Evolutionary conservation across 2,888 invertebrate genomes (phyloP), one percentile per base, ranked within the genome.

Genomic region (Watsonalla binaria): DNA sequence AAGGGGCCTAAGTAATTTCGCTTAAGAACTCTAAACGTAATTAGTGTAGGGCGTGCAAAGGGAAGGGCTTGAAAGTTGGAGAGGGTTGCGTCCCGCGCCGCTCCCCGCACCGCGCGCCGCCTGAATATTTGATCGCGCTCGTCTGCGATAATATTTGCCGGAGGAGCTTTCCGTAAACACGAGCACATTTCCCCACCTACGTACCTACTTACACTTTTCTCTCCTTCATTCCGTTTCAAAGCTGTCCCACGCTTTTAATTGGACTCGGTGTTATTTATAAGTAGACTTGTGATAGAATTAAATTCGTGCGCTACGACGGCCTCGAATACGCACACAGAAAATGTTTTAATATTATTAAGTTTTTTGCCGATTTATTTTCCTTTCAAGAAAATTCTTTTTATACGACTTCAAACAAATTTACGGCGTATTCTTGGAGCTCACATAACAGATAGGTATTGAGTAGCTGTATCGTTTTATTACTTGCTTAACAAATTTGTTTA

Each of bases 21-120:
- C 92, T 92, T 92, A 92, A 92, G 92, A 92, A 92, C 92, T 91
- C 92, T 92, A 92, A 93, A 93, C 92, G 92, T 93, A 93, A 93
- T 93, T 93, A 93, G 92, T 92, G 92, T 89, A 89, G 91, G 92
- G 92, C 92, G 91, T 90, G 91, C 91, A 88, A 89, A 90, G 91
- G 91, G 91, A 91, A 91, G 91, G 92, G 92, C 92, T 92, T 92
- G 91, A 91, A 90, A 91, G 78, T 90, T 88, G 84, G 92, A 92
- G 92, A 92, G 92, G 92, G 92, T 92, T 92, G 86, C 82, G 78
- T 80, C 80, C 81, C 84, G 82, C 80, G 72, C 79, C 76, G 70
- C 79, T 75, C 81, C 80, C 72, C 79, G 81, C 75, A 72, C 80
- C 74, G 82, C 84, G 82, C 86, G 84, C 84, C 81, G 83, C 68